Evolutionary conservation across 2,888 invertebrate genomes (phyloP).

Genomic region (Campopleginae sp.): DNA sequence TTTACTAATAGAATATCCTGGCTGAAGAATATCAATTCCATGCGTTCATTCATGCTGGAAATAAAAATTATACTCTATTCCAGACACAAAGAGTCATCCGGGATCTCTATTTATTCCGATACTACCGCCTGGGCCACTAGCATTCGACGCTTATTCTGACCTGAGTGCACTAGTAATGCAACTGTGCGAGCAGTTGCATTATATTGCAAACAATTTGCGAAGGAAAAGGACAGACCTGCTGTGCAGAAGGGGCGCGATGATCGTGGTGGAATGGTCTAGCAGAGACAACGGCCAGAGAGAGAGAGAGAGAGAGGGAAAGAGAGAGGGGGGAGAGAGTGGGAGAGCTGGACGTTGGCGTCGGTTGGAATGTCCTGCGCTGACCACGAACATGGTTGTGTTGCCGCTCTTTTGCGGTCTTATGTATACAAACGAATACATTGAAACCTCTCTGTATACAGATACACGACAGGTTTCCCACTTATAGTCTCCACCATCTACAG

Average conservation of each 20-base stretch:
- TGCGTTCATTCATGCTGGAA: neutral
- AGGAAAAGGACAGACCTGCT: slow-evolving; percentile 64
- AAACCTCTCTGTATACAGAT: slow-evolving; percentile 23
- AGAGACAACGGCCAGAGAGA: slow-evolving; percentile 41
- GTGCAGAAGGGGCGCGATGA: slow-evolving; percentile 26
- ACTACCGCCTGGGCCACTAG: neutral
- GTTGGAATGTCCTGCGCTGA: slow-evolving; percentile 74
- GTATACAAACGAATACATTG: neutral
- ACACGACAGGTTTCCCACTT: slow-evolving; percentile 72
- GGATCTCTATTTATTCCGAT: neutral
- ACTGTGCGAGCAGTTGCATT: slow-evolving; percentile 75
- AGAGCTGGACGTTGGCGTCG: slow-evolving; percentile 74
- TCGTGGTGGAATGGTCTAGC: slow-evolving; percentile 55
- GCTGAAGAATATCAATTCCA: neutral
- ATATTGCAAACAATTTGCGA: slow-evolving; percentile 65
- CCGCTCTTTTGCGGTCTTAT: slow-evolving; percentile 57
- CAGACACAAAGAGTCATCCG: neutral
- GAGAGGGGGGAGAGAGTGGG: slow-evolving; percentile 60
- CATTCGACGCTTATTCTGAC: neutral
- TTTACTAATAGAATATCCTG: neutral
- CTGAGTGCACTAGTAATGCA: slow-evolving; percentile 14
- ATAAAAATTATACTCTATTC: neutral
- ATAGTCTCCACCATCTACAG: slow-evolving; percentile 76
- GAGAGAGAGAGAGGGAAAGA: slow-evolving; percentile 51
- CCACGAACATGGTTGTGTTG: slow-evolving; percentile 70